Conservation (phyloP, 1,140 invertebrate species). For the Sweltsa coloradensis region DNA sequence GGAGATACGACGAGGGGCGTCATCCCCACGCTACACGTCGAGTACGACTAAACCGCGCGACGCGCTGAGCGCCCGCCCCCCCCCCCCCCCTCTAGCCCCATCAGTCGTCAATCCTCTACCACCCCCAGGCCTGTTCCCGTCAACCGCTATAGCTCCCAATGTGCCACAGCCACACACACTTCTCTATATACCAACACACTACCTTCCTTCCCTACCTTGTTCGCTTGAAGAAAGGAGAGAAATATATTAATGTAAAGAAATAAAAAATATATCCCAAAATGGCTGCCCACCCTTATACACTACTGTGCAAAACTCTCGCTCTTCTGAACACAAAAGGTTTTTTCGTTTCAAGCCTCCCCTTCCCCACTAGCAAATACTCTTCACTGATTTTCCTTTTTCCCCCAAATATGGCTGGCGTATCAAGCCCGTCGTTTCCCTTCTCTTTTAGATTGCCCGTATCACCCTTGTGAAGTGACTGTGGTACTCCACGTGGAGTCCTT, state of each 20-base stretch:
- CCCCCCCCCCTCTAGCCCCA: background rate
- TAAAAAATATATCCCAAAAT: too few species aligned
- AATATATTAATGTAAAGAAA: constrained; percentile 9
- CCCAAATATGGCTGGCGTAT: constrained; percentile 16
- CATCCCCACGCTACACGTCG: too few species aligned
- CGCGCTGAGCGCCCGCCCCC: constrained; percentile 1
- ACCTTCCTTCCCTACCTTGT: constrained; percentile 9
- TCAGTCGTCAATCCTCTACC: background rate
- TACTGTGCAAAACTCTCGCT: constrained; percentile 5
- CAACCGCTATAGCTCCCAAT: constrained; percentile 10
- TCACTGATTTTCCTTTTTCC: constrained; percentile 16
- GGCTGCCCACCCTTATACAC: constrained; percentile 12
- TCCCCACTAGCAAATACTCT: constrained; percentile 13
- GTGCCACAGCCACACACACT: constrained; percentile 3
- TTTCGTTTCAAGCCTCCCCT: background rate
- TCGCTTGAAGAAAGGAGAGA: background rate
- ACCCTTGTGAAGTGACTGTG: too few species aligned
- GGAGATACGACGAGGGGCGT: too few species aligned
- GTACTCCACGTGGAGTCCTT: constrained; percentile 15
- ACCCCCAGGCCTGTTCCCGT: constrained; percentile 10
- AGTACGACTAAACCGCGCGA: too few species aligned
- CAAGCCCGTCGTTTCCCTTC: constrained; percentile 6
- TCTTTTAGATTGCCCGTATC: constrained; percentile 14
- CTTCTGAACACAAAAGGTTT: constrained; percentile 12
- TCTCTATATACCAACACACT: background rate